Base-by-base conservation (phyloP, 2,888 invertebrate species). In the Atethmia centrago region DNA sequence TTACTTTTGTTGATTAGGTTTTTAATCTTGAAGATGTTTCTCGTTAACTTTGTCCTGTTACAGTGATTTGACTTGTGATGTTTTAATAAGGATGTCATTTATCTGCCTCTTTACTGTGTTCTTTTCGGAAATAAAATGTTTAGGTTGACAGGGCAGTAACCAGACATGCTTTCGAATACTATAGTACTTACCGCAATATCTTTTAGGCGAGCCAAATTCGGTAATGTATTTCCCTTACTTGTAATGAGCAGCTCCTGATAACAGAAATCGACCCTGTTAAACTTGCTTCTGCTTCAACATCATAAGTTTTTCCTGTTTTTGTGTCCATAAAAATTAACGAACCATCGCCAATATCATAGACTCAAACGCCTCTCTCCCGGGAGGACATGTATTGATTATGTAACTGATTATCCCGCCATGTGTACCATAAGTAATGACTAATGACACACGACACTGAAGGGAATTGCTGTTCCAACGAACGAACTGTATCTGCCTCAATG, bases 391-490 rank as follows among this genome's bases (percentile, higher is more conserved):
- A 85, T 82, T 85, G 82, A 85, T 83, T 85, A 78, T 70, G 65
- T 75, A 72, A 82, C 83, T 81, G 83, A 82, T 82, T 83, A 82
- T 75, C 72, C 56, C 70, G 47, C 47, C 74, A 70, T 83, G 74
- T 85, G 74, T 75, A 78, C 78, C 64, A 70, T 81, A 77, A 78
- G 78, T 77, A 82, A 82, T 85, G 82, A 78, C 67, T 77, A 82
- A 82, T 85, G 82, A 78, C 67, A 78, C 65, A 77, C 71, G 85
- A 80, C 71, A 80, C 82, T 81, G 56, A 59, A 61, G 82, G 82
- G 85, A 82, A 82, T 82, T 85, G 67, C 56, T 68, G 59, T 28
- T 56, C 51, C 82, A 36, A 70, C 67, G 69, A 63, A 74, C 47
- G n/a, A 63, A 56, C 56, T 62, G 59, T 62, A 63, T 72, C 65